phyloP scores from a whole-genome alignment of 2,888 invertebrate species.

The Cryptocephalus moraei region DNA sequence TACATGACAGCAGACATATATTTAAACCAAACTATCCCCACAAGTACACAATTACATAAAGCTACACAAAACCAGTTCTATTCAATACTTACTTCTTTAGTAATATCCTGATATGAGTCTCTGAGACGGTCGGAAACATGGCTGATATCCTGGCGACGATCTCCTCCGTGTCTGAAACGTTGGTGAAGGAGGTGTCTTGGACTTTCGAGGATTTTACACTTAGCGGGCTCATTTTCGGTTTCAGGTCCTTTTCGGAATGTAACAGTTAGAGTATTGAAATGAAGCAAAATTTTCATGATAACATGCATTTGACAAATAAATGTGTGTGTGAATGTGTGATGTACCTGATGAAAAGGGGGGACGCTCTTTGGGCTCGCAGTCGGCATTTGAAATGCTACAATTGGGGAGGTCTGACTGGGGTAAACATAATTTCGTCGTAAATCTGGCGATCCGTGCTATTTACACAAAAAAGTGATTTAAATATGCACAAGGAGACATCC shows the following conservation, averaged over 20 bases:
- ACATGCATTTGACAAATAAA: not conserved
- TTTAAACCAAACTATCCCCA: no score
- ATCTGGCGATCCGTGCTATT: constrained; percentile 53
- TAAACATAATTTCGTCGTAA: constrained; percentile 55
- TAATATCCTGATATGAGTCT: constrained; percentile 76
- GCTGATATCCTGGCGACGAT: constrained; percentile 71
- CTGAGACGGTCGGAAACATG: constrained; percentile 85
- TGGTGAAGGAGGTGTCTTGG: constrained; percentile 23
- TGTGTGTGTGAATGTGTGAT: not conserved
- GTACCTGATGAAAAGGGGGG: constrained; percentile 36
- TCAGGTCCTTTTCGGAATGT: constrained; percentile 23
- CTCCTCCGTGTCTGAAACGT: constrained; percentile 53
- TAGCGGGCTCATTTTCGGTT: constrained; percentile 26
- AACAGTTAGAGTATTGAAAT: not conserved
- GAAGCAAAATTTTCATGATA: not conserved
- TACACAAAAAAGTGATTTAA: constrained; percentile 3
- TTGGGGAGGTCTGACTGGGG: constrained; percentile 55
- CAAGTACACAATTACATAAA: no score
- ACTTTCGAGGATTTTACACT: constrained; percentile 23
- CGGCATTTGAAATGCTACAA: constrained; percentile 52
- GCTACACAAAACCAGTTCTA: not conserved
- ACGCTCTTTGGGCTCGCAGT: constrained; percentile 50
- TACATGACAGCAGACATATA: no score
- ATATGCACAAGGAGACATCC: constrained; percentile 11
- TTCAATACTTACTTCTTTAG: constrained; percentile 70